Percentiles rank a stretch among this genome's conserved stretches.
Evolutionary conservation across 2,888 invertebrate species (phyloP).

Genomic region (Drosophila demipolita): DNA sequence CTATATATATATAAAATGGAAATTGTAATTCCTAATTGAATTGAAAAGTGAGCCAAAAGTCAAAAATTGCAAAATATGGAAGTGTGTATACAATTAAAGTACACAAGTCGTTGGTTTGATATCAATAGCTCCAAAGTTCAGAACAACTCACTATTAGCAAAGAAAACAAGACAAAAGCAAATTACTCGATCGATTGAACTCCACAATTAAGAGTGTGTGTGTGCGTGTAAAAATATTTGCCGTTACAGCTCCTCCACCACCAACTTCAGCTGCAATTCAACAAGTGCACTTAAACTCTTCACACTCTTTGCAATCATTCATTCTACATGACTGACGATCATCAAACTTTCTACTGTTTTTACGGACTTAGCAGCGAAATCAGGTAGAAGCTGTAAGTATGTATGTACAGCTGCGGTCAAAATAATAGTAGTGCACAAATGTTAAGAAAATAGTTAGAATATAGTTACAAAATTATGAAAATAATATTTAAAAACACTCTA

Average conservation of each 20-base stretch:
- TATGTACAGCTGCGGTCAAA: neutral
- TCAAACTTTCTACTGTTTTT: conserved; percentile 43
- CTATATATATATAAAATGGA: neutral
- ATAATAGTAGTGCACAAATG: neutral
- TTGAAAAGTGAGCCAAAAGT: neutral
- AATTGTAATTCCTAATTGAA: neutral
- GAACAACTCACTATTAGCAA: conserved; percentile 4
- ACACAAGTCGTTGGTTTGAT: neutral
- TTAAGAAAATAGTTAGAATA: neutral
- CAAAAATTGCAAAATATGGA: neutral
- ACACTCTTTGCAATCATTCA: conserved; percentile 21
- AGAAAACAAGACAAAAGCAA: conserved; percentile 2
- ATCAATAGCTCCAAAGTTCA: conserved; percentile 17
- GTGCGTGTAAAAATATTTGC: neutral
- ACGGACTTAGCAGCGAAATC: conserved; percentile 15
- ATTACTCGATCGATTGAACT: neutral
- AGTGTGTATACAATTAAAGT: neutral
- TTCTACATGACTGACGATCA: conserved; percentile 2
- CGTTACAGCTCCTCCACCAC: neutral
- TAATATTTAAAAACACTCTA: neutral
- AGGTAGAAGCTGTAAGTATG: conserved; percentile 20
- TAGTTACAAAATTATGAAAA: neutral
- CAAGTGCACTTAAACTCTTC: conserved; percentile 1
- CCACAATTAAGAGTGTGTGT: neutral
- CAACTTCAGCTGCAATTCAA: neutral